phyloP scores from a whole-genome alignment of 2,888 invertebrate genomes.

The Latrodectus elegans region DNA sequence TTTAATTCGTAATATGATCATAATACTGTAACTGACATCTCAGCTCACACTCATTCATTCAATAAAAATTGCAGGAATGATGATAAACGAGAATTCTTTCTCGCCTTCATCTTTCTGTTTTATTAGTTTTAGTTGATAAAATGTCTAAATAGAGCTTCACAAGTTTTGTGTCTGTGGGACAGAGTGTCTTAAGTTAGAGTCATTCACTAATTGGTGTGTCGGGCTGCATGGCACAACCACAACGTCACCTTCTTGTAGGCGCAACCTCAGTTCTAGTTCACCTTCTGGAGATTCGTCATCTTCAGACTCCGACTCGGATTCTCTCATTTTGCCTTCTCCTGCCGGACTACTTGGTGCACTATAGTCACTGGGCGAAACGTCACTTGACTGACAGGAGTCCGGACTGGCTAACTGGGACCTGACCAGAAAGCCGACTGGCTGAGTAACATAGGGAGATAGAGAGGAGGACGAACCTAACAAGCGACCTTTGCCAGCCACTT shows the following conservation, averaged over 20 bases:
- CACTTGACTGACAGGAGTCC: slow-evolving; percentile 61
- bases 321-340: slow-evolving; percentile 18
- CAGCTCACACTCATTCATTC: too few relatives aligned
- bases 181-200: slow-evolving; percentile 38
- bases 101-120: too few relatives aligned
- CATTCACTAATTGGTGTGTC: slow-evolving; percentile 1
- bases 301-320: slow-evolving; percentile 38
- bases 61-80: too few relatives aligned
- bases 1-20: too few relatives aligned
- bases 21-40: too few relatives aligned
- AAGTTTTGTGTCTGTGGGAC: not conserved
- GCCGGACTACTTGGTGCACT: slow-evolving; percentile 62
- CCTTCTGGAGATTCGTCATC: slow-evolving; percentile 34
- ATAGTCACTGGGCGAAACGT: slow-evolving; percentile 58
- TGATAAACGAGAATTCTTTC: too few relatives aligned
- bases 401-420: slow-evolving; percentile 47
- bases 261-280: slow-evolving; percentile 48
- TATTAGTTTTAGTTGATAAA: too few relatives aligned
- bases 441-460: slow-evolving; percentile 43
- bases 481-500: slow-evolving; percentile 8
- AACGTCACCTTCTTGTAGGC: slow-evolving; percentile 61
- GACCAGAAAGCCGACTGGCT: slow-evolving; percentile 65
- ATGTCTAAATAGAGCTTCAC: too few relatives aligned
- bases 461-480: slow-evolving; percentile 6
- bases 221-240: slow-evolving; percentile 64